Percentiles rank a stretch among this genome's conserved stretches.
Evolutionary conservation across 1,140 invertebrate genomes (phyloP).

Genomic region (Heterodera carotae): DNA sequence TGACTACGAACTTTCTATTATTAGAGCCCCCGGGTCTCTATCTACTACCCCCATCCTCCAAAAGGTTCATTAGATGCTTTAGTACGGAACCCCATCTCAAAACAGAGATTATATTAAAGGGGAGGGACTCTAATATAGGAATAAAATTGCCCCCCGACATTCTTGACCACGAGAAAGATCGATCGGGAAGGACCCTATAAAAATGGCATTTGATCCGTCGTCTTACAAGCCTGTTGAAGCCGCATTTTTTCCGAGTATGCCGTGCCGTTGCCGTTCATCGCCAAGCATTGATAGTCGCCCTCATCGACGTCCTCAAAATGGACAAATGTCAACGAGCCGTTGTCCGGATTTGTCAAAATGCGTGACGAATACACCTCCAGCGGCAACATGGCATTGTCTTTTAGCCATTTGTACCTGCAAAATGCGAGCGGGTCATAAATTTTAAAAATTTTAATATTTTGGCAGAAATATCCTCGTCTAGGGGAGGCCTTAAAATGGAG

Average conservation of each 20-base stretch:
- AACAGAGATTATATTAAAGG: too few species aligned
- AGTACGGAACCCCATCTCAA: too few species aligned
- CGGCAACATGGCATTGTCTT: conserved; percentile 87
- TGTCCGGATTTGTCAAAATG: conserved; percentile 86
- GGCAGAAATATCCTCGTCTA: too few species aligned
- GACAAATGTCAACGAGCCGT: conserved; percentile 79
- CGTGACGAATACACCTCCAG: conserved; percentile 87
- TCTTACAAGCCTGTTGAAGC: conserved; percentile 78
- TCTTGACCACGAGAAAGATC: too few species aligned
- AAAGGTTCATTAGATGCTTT: too few species aligned
- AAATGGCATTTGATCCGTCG: neutral
- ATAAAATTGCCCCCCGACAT: too few species aligned
- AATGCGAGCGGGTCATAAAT: neutral
- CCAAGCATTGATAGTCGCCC: conserved; percentile 86
- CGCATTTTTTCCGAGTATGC: conserved; percentile 91
- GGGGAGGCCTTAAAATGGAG: too few species aligned
- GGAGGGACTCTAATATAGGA: too few species aligned
- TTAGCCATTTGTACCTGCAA: conserved; percentile 87
- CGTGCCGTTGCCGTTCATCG: conserved; percentile 87
- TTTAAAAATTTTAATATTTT: neutral
- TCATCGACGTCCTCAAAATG: conserved; percentile 69
- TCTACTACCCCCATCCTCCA: too few species aligned
- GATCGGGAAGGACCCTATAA: too few species aligned
- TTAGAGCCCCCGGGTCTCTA: too few species aligned
- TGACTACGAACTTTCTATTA: too few species aligned